Conservation (phyloP, 2,888 invertebrate genomes). For the Lissocephala sabroskyi region DNA sequence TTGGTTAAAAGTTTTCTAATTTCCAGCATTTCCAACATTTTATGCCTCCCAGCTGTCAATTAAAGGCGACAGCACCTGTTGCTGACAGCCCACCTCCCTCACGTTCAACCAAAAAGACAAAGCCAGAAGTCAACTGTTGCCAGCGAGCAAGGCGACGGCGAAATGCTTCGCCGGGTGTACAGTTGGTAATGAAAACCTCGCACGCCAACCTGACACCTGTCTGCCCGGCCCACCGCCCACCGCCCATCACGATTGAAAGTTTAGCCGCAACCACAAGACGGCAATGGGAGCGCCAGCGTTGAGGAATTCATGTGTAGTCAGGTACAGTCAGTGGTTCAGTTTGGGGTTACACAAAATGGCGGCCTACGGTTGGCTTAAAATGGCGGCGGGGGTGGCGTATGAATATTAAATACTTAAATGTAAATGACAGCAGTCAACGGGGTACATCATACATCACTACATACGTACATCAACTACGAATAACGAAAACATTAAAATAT, state of each 20-base stretch:
- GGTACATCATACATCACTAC: constrained; percentile 9
- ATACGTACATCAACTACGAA: constrained; percentile 6
- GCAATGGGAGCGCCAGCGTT: no score
- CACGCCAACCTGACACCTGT: constrained; percentile 57
- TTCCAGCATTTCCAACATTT: constrained; percentile 61
- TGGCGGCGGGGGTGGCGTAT: constrained; percentile 35
- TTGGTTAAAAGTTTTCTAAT: constrained; percentile 65
- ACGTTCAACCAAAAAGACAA: constrained; percentile 10
- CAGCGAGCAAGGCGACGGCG: background rate
- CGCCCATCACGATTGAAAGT: no score
- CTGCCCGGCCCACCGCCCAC: no score
- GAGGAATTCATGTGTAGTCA: background rate
- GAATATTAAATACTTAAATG: constrained; percentile 41
- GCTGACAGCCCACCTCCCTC: constrained; percentile 36
- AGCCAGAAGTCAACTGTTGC: constrained; percentile 37
- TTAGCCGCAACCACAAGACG: constrained; percentile 8
- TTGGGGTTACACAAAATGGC: background rate
- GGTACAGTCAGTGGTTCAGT: constrained; percentile 7
- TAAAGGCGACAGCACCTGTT: constrained; percentile 61
- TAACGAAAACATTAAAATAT: constrained; percentile 10
- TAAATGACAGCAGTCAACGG: constrained; percentile 19
- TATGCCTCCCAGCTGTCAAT: constrained; percentile 62
- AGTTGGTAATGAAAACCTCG: constrained; percentile 39
- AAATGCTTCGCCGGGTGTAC: no score
- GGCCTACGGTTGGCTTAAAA: constrained; percentile 11